phyloP scores from a whole-genome alignment of 2,797 vertebrate species.

The Artibeus jamaicensis region DNA sequence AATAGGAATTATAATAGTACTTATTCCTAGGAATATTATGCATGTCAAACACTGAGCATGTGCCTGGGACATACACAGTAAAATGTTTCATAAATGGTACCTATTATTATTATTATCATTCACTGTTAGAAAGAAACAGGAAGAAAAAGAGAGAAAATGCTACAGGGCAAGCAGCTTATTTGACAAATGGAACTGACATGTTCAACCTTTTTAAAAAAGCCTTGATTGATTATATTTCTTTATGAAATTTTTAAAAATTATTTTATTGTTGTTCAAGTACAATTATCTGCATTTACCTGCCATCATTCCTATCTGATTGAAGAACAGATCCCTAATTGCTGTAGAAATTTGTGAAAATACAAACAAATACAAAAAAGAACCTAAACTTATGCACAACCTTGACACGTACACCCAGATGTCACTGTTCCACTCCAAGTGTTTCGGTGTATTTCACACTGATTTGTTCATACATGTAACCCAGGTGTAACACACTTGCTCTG shows the following conservation, averaged over 20 bases:
- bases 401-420: neutral
- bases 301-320: neutral
- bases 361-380: neutral
- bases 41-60: neutral
- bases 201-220: neutral
- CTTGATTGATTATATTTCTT: neutral
- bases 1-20: neutral
- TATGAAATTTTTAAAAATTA: neutral
- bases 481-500: neutral
- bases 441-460: fast-evolving
- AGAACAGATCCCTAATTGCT: neutral
- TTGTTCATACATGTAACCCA: neutral
- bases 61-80: neutral
- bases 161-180: neutral
- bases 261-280: no score
- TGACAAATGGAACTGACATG: neutral
- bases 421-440: neutral
- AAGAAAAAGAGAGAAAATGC: neutral
- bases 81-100: neutral
- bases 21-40: neutral
- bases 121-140: neutral
- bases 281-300: no score
- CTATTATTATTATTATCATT: neutral
- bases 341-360: neutral
- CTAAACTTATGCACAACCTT: neutral